phyloP scores from a whole-genome alignment of 2,113 vertebrate species.

The Craseonycteris thonglongyai region DNA sequence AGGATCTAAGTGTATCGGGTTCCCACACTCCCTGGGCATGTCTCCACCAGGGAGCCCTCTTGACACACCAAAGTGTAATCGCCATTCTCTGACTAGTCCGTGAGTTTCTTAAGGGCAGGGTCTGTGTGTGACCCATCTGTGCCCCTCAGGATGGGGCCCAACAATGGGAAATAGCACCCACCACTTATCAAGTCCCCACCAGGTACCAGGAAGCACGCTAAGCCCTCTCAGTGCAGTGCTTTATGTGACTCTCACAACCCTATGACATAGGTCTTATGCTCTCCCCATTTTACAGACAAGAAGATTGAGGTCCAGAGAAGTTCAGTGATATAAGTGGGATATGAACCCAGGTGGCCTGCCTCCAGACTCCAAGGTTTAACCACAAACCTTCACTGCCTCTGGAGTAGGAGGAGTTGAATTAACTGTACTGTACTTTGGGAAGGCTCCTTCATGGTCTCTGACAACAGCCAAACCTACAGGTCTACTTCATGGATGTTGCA shows the following conservation, averaged over 20 bases:
- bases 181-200: accelerated
- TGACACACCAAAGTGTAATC: accelerated
- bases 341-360: not conserved
- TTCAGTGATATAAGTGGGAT: not conserved
- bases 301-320: not conserved
- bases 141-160: not conserved
- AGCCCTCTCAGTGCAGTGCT: not conserved
- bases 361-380: not conserved
- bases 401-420: not conserved
- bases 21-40: not conserved
- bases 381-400: not conserved
- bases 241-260: not conserved
- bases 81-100: not conserved
- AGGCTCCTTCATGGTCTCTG: not conserved
- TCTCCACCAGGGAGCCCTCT: not conserved
- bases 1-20: not conserved
- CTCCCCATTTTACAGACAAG: not conserved
- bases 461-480: not conserved
- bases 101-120: not conserved
- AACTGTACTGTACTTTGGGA: not conserved
- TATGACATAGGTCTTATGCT: no score
- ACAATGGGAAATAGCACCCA: not conserved
- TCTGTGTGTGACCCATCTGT: not conserved
- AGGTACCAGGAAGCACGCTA: not conserved
- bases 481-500: not conserved